Conservation (phyloP, 2,888 invertebrate species). For the Cancer borealis region DNA sequence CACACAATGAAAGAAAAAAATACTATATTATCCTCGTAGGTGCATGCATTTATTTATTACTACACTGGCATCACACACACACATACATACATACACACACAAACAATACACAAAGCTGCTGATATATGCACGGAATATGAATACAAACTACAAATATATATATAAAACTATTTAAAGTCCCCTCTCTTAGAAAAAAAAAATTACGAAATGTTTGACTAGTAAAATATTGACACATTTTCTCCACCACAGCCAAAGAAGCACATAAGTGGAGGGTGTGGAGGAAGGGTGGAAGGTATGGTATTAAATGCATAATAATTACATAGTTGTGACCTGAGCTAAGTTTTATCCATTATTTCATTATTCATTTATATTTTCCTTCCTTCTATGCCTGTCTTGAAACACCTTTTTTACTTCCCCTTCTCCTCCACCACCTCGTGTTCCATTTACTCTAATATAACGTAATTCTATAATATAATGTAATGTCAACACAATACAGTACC, state of each 20-base stretch:
- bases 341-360: neutral
- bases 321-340: neutral
- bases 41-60: constrained; percentile 38
- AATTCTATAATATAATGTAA: neutral
- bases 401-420: neutral
- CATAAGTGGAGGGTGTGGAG: neutral
- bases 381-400: too few species aligned
- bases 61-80: neutral
- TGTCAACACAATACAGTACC: neutral
- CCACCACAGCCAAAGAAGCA: neutral
- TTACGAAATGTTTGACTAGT: neutral
- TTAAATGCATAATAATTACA: neutral
- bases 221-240: constrained; percentile 13
- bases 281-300: neutral
- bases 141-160: neutral
- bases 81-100: neutral
- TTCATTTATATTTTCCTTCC: neutral
- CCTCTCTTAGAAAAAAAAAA: neutral
- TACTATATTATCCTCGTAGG: neutral
- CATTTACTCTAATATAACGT: neutral
- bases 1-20: neutral
- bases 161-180: neutral
- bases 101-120: neutral
- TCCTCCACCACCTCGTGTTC: neutral
- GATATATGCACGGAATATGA: neutral